Evolutionary conservation across 2,888 invertebrate genomes (phyloP).

Genomic region (Pachliopta kotzebuea): DNA sequence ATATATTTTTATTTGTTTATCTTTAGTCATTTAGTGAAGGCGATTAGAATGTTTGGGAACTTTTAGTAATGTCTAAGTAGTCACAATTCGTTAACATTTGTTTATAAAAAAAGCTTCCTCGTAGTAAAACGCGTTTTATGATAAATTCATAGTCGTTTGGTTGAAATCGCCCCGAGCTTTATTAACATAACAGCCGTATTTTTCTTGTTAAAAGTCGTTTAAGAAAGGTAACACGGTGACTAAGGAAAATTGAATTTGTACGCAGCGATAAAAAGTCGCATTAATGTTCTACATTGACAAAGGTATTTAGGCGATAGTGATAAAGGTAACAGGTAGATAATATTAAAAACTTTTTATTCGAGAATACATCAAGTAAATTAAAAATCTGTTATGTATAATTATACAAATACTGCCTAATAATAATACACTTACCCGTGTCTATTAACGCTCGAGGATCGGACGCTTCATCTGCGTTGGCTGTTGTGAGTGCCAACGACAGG

Average conservation of each 20-base stretch:
- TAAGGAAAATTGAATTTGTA: constrained; percentile 19
- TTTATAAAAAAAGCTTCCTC: constrained; percentile 17
- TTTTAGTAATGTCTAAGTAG: constrained; percentile 20
- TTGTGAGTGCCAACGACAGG: constrained; percentile 44
- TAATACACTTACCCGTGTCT: constrained; percentile 48
- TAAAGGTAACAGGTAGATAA: not conserved
- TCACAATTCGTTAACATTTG: constrained; percentile 7
- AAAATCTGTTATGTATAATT: not conserved
- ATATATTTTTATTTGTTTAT: not conserved
- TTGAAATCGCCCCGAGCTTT: constrained; percentile 18
- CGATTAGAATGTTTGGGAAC: not conserved
- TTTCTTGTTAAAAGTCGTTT: constrained; percentile 8
- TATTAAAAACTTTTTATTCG: not conserved
- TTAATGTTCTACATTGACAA: constrained; percentile 10
- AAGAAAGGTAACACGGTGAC: constrained; percentile 8
- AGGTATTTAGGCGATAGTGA: not conserved
- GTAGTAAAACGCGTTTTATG: constrained; percentile 10
- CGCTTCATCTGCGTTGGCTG: constrained; percentile 54
- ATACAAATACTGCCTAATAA: not conserved
- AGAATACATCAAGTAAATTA: too few relatives aligned
- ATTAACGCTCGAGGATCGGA: constrained; percentile 57
- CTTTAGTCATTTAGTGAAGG: not conserved
- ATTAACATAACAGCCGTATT: constrained; percentile 22
- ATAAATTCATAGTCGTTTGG: constrained; percentile 9
- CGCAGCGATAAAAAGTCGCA: constrained; percentile 3